phyloP scores from a whole-genome alignment of 2,797 vertebrate species.

The Rhinogobio ventralis region DNA sequence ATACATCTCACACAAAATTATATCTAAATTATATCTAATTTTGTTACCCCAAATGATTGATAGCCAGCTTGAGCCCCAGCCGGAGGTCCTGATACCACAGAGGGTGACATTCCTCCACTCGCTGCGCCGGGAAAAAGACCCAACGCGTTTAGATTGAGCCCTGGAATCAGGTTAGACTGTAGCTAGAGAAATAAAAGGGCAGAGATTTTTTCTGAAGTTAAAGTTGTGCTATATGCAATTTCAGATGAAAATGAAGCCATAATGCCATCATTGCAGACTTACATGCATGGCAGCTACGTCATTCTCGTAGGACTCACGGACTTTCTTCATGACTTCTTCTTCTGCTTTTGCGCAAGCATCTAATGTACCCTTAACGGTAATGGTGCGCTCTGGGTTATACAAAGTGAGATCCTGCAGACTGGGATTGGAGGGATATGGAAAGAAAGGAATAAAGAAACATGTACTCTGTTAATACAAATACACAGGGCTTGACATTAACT shows the following conservation, averaged over 20 bases:
- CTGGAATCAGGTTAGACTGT: conserved; percentile 98
- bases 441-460: not conserved
- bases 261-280: conserved; percentile 65
- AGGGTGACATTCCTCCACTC: conserved; percentile 90
- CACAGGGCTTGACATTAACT: no score
- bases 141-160: conserved; percentile 96
- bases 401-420: conserved; percentile 96
- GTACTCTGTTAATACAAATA: not conserved
- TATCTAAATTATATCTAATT: conserved; percentile 62
- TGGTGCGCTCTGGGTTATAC: conserved; percentile 96
- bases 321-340: conserved; percentile 98
- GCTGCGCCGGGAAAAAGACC: conserved; percentile 93
- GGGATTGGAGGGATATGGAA: not conserved
- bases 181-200: conserved; percentile 77
- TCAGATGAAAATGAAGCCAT: not conserved
- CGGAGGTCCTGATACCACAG: conserved; percentile 87
- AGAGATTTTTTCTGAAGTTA: not conserved
- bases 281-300: conserved; percentile 99
- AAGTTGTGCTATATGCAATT: not conserved
- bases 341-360: conserved; percentile 91
- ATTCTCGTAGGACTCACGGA: conserved; percentile 96
- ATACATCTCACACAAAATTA: not conserved
- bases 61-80: conserved; percentile 87
- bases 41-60: conserved; percentile 90
- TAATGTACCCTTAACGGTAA: conserved; percentile 92